These are phyloP conservation scores for Larimichthys crocea DNA, from an alignment of 2,113 vertebrate genomes.

Conservation along the genomic window DNA sequence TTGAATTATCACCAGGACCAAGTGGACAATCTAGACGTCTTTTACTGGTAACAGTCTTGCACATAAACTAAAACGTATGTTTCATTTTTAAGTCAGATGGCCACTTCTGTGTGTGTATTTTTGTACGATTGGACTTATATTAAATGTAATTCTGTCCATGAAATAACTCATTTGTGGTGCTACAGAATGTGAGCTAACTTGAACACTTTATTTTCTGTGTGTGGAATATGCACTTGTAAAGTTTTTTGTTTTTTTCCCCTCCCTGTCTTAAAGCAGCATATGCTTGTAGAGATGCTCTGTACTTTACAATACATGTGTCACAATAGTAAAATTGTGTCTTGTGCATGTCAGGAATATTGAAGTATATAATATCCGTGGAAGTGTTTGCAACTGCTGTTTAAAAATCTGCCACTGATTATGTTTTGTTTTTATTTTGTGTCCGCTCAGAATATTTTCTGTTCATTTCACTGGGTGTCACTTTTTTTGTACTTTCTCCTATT, in stretches of 20 bases:
- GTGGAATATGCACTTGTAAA: conserved; percentile 55
- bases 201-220: conserved; percentile 57
- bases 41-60: conserved; percentile 44
- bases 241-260: background rate
- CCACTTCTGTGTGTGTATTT: conserved; percentile 34
- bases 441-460: conserved; percentile 5
- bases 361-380: conserved; percentile 48
- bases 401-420: conserved; percentile 22
- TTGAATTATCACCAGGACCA: conserved; percentile 17
- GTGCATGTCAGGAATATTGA: conserved; percentile 31
- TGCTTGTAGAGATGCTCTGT: conserved; percentile 18
- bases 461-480: conserved; percentile 43
- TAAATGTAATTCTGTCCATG: conserved; percentile 38
- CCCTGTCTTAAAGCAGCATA: conserved; percentile 1
- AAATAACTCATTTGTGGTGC: conserved; percentile 71
- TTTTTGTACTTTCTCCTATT: conserved; percentile 38
- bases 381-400: conserved; percentile 54
- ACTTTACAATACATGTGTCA: conserved; percentile 29
- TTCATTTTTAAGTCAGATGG: conserved; percentile 10
- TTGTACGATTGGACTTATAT: conserved; percentile 27
- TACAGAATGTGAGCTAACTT: conserved; percentile 70
- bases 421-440: conserved; percentile 7
- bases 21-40: conserved; percentile 46
- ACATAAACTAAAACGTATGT: conserved; percentile 51
- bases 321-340: conserved; percentile 3